Percentiles rank a stretch among this genome's conserved stretches.
Conservation (phyloP, 2,797 vertebrate species). For the Philypnodon macrostomus region DNA sequence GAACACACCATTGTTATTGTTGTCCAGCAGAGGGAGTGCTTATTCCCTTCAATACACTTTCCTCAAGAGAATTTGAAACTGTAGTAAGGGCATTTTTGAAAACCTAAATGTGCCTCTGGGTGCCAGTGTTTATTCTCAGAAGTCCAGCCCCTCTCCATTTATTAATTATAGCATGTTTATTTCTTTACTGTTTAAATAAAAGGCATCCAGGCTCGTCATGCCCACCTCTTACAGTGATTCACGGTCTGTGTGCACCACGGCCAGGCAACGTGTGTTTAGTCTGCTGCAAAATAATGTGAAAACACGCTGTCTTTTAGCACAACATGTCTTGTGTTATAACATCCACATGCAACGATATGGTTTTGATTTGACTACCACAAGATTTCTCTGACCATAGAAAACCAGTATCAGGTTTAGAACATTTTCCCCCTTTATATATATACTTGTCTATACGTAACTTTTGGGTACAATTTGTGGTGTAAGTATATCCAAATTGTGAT, state of each 20-base stretch:
- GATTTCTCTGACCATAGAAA: too few relatives aligned
- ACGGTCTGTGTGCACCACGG: slow-evolving; percentile 22
- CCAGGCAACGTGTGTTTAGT: slow-evolving; percentile 55
- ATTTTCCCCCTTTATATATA: too few relatives aligned
- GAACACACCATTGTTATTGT: neutral
- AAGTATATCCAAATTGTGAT: too few relatives aligned
- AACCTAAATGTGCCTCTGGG: too few relatives aligned
- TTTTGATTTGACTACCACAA: too few relatives aligned
- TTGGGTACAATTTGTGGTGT: too few relatives aligned
- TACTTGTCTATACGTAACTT: too few relatives aligned
- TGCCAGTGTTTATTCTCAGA: slow-evolving; percentile 7
- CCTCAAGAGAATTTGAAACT: too few relatives aligned
- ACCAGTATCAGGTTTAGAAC: too few relatives aligned
- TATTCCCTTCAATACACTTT: neutral
- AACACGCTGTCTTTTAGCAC: slow-evolving; percentile 23
- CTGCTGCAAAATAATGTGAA: slow-evolving; percentile 43
- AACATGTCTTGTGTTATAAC: neutral
- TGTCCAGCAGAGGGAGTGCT: slow-evolving; percentile 46
- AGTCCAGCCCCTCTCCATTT: slow-evolving; percentile 21
- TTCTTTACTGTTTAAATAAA: slow-evolving; percentile 35
- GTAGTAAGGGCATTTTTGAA: too few relatives aligned
- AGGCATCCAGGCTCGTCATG: slow-evolving; percentile 22
- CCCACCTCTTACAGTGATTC: slow-evolving; percentile 51
- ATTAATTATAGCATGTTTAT: slow-evolving; percentile 51
- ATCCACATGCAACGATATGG: too few relatives aligned